phyloP scores from a whole-genome alignment of 2,888 invertebrate genomes.

The Lacanobia oleracea region DNA sequence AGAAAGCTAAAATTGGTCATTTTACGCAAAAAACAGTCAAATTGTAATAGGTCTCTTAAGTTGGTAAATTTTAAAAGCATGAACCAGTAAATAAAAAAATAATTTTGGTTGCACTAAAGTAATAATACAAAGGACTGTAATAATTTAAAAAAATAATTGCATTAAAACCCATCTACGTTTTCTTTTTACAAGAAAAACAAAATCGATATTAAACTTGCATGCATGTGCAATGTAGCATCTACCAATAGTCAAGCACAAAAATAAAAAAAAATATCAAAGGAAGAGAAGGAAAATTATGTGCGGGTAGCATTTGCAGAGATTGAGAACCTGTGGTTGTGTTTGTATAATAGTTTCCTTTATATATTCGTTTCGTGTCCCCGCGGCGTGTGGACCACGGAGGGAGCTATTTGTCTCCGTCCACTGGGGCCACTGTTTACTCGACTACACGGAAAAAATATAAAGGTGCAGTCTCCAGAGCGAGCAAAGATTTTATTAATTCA shows the following conservation, averaged over 20 bases:
- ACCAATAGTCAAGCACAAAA: background rate
- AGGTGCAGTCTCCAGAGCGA: constrained; percentile 19
- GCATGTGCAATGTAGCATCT: background rate
- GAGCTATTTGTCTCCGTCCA: constrained; percentile 47
- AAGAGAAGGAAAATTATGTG: constrained; percentile 24
- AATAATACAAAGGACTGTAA: too few relatives aligned
- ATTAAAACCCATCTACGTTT: too few relatives aligned
- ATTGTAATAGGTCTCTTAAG: too few relatives aligned
- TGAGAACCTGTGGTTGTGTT: constrained; percentile 29
- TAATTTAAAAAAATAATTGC: too few relatives aligned
- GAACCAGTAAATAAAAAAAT: too few relatives aligned
- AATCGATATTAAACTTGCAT: background rate
- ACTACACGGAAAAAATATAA: constrained; percentile 33
- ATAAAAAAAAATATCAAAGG: background rate
- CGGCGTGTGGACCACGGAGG: constrained; percentile 15
- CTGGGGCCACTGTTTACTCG: constrained; percentile 19
- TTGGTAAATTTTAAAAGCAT: background rate
- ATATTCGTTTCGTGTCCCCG: constrained; percentile 32
- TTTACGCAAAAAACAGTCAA: too few relatives aligned
- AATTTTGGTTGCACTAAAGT: too few relatives aligned
- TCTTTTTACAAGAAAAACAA: too few relatives aligned
- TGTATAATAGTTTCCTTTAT: constrained; percentile 29
- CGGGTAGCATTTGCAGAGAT: constrained; percentile 23
- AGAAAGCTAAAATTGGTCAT: too few relatives aligned
- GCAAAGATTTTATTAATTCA: constrained; percentile 29